Conservation (phyloP, 2,113 vertebrate species). For the Cynocephalus volans region DNA sequence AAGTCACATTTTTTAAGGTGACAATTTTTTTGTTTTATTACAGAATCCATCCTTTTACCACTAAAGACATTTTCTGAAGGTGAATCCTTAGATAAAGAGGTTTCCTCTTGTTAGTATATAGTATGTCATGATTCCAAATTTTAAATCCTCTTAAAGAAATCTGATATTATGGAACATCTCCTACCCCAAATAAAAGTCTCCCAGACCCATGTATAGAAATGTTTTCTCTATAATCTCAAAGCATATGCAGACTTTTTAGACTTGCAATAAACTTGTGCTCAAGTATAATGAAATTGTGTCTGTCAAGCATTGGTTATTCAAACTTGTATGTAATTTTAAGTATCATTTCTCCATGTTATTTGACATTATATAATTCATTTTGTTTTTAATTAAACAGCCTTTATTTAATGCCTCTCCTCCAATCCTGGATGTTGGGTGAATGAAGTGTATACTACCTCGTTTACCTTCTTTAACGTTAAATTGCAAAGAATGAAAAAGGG, state of each 20-base stretch:
- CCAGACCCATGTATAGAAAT: background rate
- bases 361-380: background rate
- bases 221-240: background rate
- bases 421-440: background rate
- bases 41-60: background rate
- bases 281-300: background rate
- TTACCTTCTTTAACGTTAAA: background rate
- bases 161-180: background rate
- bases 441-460: background rate
- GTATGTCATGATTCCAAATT: background rate
- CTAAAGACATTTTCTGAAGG: background rate
- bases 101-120: background rate
- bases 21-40: background rate
- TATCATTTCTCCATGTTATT: background rate
- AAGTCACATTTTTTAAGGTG: background rate
- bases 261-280: background rate
- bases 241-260: background rate
- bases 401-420: background rate
- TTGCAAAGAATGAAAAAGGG: background rate
- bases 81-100: background rate
- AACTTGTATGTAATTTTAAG: background rate
- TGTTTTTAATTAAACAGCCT: background rate
- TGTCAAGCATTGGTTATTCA: background rate
- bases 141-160: constrained; percentile 41
- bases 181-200: constrained; percentile 4